These are phyloP conservation scores for Tridacna gigas DNA, from an alignment of 2,888 invertebrate species.

Conservation along the genomic window DNA sequence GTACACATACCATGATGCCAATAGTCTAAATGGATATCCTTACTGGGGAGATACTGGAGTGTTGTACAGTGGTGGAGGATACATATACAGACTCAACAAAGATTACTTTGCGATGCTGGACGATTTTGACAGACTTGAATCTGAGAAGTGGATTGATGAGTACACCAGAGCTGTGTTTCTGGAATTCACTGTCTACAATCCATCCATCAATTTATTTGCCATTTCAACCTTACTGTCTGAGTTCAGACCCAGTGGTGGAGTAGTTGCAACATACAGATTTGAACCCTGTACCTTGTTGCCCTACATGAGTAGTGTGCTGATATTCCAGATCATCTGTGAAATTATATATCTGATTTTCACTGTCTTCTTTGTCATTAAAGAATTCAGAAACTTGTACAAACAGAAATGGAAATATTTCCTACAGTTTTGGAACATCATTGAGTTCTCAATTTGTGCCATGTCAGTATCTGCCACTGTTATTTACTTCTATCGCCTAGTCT, in stretches of 20 bases:
- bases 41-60: conserved; percentile 84
- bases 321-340: conserved; percentile 82
- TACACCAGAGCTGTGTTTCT: conserved; percentile 86
- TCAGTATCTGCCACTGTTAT: conserved; percentile 81
- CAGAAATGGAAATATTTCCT: conserved; percentile 81
- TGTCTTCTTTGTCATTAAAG: conserved; percentile 83
- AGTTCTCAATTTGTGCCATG: conserved; percentile 80
- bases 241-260: conserved; percentile 81
- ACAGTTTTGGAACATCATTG: conserved; percentile 82
- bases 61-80: conserved; percentile 86
- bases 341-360: conserved; percentile 79
- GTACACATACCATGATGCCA: conserved; percentile 81
- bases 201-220: conserved; percentile 83
- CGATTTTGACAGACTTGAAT: conserved; percentile 81
- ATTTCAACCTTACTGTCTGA: conserved; percentile 82
- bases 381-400: conserved; percentile 79
- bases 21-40: conserved; percentile 84
- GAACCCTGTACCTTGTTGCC: conserved; percentile 83
- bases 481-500: conserved; percentile 80
- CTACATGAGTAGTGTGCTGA: conserved; percentile 76
- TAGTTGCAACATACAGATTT: conserved; percentile 80
- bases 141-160: conserved; percentile 85
- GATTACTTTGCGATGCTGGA: conserved; percentile 75
- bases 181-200: conserved; percentile 87
- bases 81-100: conserved; percentile 84